Evolutionary conservation across 2,113 vertebrate genomes (phyloP).

Genomic region (Boulengeromyrus knoepffleri): DNA sequence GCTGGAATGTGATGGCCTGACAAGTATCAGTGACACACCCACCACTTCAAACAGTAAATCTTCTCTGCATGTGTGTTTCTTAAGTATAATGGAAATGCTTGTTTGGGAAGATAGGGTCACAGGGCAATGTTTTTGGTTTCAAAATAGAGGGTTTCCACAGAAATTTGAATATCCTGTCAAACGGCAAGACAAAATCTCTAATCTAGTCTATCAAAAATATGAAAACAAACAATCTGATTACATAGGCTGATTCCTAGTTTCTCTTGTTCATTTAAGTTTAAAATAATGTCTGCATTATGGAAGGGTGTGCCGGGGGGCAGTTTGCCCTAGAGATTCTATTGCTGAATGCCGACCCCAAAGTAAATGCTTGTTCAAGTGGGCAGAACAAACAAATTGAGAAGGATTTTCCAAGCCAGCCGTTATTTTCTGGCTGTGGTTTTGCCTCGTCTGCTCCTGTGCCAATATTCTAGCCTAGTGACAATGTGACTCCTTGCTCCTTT

Average conservation of each 20-base stretch:
- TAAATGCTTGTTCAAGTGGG: conserved; percentile 21
- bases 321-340: conserved; percentile 20
- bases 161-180: background rate
- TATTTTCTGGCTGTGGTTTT: conserved; percentile 24
- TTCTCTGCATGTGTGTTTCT: background rate
- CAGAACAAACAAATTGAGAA: conserved; percentile 29
- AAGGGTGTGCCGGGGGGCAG: background rate
- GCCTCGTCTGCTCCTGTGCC: background rate
- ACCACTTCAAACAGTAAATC: background rate
- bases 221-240: background rate
- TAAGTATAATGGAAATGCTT: background rate
- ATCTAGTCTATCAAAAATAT: background rate
- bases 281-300: background rate
- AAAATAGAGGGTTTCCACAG: background rate
- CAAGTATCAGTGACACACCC: background rate
- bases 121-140: background rate
- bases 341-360: background rate
- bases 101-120: background rate
- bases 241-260: background rate
- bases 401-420: conserved; percentile 9
- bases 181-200: background rate
- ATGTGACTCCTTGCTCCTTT: background rate
- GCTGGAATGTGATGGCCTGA: background rate
- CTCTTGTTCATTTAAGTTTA: background rate
- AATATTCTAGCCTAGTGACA: background rate